Percentiles rank a stretch among this genome's conserved stretches.
phyloP scores from a whole-genome alignment of 2,113 vertebrate species.

The Labrus mixtus region DNA sequence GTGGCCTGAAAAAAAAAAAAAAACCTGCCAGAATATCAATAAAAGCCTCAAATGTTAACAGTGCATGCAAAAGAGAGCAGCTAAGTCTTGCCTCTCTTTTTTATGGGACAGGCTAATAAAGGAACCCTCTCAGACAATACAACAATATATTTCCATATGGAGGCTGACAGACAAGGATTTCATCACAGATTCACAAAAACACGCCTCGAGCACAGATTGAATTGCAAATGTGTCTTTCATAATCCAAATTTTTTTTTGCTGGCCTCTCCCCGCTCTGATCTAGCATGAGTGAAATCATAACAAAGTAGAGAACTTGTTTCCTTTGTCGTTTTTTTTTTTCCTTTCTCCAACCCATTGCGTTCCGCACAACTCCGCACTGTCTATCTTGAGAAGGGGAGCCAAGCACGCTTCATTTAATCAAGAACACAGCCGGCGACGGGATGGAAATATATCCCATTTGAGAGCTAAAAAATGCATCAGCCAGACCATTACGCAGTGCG shows the following conservation, averaged over 20 bases:
- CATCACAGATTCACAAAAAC: slow-evolving; percentile 4
- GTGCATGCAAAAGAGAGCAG: slow-evolving; percentile 29
- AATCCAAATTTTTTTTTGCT: slow-evolving; percentile 19
- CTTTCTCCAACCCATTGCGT: slow-evolving; percentile 27
- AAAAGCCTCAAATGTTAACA: slow-evolving; percentile 43
- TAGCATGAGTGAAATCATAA: slow-evolving; percentile 42
- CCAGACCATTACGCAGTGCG: slow-evolving; percentile 61
- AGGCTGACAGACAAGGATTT: slow-evolving; percentile 14
- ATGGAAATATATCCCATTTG: slow-evolving; percentile 70
- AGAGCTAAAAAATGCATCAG: slow-evolving; percentile 72
- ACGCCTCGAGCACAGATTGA: slow-evolving; percentile 18
- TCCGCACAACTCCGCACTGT: slow-evolving; percentile 19
- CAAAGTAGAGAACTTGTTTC: slow-evolving; percentile 46
- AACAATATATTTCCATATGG: slow-evolving; percentile 16
- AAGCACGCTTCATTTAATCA: slow-evolving; percentile 72
- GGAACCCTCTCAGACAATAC: slow-evolving; percentile 10
- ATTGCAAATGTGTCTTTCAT: slow-evolving; percentile 49
- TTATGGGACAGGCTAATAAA: slow-evolving; percentile 37
- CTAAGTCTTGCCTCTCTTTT: slow-evolving; percentile 28
- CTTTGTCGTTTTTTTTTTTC: slow-evolving; percentile 48
- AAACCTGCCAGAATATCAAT: slow-evolving; percentile 39
- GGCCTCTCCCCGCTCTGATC: slow-evolving; percentile 31
- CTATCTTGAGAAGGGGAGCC: slow-evolving; percentile 44
- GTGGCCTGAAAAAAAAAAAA: slow-evolving; percentile 20
- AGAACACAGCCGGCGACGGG: slow-evolving; percentile 61